Evolutionary conservation across 2,113 vertebrate genomes (phyloP), one percentile per base, ranked within the genome.

Genomic region (Heloderma charlesbogerti): DNA sequence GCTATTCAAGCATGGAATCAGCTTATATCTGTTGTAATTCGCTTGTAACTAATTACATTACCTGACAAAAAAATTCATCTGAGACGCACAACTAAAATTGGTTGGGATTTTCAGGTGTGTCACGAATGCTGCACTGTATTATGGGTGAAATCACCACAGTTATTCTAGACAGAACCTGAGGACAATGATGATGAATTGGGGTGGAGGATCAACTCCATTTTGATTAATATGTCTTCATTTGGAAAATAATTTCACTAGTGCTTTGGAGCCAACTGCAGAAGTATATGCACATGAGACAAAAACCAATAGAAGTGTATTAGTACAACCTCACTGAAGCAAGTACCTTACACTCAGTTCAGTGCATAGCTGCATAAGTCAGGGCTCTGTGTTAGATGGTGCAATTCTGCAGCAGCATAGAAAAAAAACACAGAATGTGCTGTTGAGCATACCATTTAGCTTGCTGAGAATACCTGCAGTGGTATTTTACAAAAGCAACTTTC

Each of bases 1-100:
- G 45, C 84, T 86, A 54, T 72, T 86, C 16, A 86, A 51, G 67
- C 84, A 86, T 72, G 43, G 43, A 51, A 74, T 86, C n/a, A 75
- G 45, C 40, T 37, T 40, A 60, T 87, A 87, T 29, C 57, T 66
- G 57, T 43, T 37, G 54, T 27, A 63, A n/a, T 27, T 72, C 43
- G 12, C 16, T 40, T 87, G 37, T 48, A 79, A 78, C 25, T 66
- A 79, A 79, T 79, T 88, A 74, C 3, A 6, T 29, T 34, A 66
- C 40, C 40, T 67, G 3, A 16, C 37, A 51, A 88, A 45, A 66
- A 34, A 77, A n/a, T 34, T 15, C 72, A 43, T 22, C 77, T 16
- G 78, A 78, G n/a, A 77, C n/a, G 54, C 8, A 20, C n/a, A n/a
- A 31, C 40, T 66, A 85, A 31, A 34, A 48, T 85, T 13, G 18